Evolutionary conservation across 2,888 invertebrate species (phyloP).

Genomic region (Euclidia mi): DNA sequence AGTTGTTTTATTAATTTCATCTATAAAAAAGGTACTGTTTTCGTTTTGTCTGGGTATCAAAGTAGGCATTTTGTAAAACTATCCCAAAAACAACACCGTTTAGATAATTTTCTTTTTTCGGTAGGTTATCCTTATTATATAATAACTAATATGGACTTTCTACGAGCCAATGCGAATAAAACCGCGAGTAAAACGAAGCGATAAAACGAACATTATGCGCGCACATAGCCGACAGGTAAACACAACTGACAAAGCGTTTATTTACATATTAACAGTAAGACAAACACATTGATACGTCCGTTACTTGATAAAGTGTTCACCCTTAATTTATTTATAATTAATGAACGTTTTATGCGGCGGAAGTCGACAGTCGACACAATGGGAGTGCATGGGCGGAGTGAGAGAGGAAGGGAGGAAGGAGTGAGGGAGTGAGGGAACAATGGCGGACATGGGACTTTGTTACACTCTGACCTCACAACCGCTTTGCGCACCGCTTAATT

Average conservation of each 20-base stretch:
- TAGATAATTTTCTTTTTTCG: too few species aligned
- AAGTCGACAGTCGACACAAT: slow-evolving; percentile 68
- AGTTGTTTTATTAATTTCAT: too few species aligned
- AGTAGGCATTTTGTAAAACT: too few species aligned
- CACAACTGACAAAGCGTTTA: background rate
- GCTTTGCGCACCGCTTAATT: slow-evolving; percentile 59
- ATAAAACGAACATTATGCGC: too few species aligned
- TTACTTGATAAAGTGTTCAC: slow-evolving; percentile 34
- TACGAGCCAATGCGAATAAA: too few species aligned
- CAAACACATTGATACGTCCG: slow-evolving; percentile 22
- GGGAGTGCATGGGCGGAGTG: slow-evolving; percentile 28
- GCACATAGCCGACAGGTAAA: background rate
- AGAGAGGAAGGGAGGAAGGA: too few species aligned
- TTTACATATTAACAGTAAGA: slow-evolving; percentile 4
- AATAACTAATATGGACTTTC: too few species aligned
- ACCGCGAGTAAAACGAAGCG: too few species aligned
- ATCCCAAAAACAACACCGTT: too few species aligned
- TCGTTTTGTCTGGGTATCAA: too few species aligned
- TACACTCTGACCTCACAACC: slow-evolving; percentile 64
- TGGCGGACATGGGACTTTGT: slow-evolving; percentile 61
- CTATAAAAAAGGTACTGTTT: too few species aligned
- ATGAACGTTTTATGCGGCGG: slow-evolving; percentile 47
- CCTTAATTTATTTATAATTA: slow-evolving; percentile 58
- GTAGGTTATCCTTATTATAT: too few species aligned
- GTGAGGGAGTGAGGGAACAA: slow-evolving; percentile 60